Evolutionary conservation across 2,888 invertebrate species (phyloP).

Genomic region (Branchellion lobata): DNA sequence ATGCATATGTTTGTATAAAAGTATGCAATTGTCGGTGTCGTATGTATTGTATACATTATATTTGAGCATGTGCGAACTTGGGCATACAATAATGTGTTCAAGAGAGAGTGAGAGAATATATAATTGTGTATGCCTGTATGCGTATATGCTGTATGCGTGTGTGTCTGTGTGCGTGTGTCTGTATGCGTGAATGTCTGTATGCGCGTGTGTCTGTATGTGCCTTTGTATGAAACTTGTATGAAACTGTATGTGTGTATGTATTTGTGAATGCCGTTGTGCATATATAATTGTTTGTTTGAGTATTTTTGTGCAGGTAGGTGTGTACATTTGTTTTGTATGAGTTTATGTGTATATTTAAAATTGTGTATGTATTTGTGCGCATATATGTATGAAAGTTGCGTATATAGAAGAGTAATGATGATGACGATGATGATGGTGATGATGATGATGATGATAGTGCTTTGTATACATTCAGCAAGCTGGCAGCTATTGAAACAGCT

Average conservation of each 20-base stretch:
- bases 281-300: not conserved
- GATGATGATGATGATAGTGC: conserved; percentile 16
- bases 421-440: conserved; percentile 14
- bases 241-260: not conserved
- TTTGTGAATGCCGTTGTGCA: not conserved
- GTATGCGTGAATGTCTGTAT: conserved; percentile 12
- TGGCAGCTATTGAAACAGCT: conserved; percentile 42
- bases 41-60: too few species aligned
- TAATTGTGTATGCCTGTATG: too few species aligned
- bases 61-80: too few species aligned
- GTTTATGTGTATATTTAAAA: not conserved
- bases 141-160: too few species aligned
- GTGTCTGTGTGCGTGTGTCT: too few species aligned
- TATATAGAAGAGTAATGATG: not conserved
- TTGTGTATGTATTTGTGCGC: not conserved
- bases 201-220: conserved; percentile 11
- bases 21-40: too few species aligned
- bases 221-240: not conserved
- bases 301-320: not conserved
- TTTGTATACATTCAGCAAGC: conserved; percentile 41
- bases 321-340: not conserved
- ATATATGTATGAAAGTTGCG: not conserved
- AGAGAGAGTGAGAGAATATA: too few species aligned
- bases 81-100: too few species aligned
- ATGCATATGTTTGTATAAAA: too few species aligned